phyloP scores from a whole-genome alignment of 2,888 invertebrate species.

The Melikaiella ostensackeni region DNA sequence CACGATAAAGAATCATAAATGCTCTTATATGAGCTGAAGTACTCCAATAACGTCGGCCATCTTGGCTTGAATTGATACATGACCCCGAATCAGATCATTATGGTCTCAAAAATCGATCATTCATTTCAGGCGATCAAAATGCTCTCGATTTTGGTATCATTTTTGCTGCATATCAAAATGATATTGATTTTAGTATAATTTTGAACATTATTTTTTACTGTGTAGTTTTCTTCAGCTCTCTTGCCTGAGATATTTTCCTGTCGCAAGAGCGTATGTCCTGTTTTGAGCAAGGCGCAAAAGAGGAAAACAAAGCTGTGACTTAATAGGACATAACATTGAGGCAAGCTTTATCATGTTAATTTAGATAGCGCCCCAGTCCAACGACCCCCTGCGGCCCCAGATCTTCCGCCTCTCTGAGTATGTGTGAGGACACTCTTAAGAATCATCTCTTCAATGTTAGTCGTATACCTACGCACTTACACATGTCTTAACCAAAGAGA shows the following conservation, averaged over 20 bases:
- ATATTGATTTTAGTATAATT: too few species aligned
- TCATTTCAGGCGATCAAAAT: too few species aligned
- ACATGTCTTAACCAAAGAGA: constrained; percentile 42
- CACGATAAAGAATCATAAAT: too few species aligned
- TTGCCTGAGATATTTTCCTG: constrained; percentile 33
- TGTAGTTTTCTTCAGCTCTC: background rate
- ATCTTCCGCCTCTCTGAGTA: constrained; percentile 50
- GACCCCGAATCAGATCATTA: too few species aligned
- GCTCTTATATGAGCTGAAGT: too few species aligned
- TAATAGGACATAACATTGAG: constrained; percentile 75
- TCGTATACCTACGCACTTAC: constrained; percentile 41
- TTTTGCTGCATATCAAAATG: too few species aligned
- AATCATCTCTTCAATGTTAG: background rate
- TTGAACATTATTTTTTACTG: too few species aligned
- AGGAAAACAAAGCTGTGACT: constrained; percentile 70
- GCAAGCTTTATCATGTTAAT: constrained; percentile 73
- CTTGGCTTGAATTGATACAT: too few species aligned
- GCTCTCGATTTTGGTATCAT: too few species aligned
- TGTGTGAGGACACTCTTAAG: constrained; percentile 20
- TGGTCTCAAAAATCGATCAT: too few species aligned
- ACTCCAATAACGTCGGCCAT: too few species aligned
- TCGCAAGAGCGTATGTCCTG: constrained; percentile 48
- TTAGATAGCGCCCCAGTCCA: constrained; percentile 70
- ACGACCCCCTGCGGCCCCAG: constrained; percentile 71
- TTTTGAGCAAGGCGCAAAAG: constrained; percentile 57